phyloP scores from a whole-genome alignment of 2,113 vertebrate species.

The Eira barbara region DNA sequence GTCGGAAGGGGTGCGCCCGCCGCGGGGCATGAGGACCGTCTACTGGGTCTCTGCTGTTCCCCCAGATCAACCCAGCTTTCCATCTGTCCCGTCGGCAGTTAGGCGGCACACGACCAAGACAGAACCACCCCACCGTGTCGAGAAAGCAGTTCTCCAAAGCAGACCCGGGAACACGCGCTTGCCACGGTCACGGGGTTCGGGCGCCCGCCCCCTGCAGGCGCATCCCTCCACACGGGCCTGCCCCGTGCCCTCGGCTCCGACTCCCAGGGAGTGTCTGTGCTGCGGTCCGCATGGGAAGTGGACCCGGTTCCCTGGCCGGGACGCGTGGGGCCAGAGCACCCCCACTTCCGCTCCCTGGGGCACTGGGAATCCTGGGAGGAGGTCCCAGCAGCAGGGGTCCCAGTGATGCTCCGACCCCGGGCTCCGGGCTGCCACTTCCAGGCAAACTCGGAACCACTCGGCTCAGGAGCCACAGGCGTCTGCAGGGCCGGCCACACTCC shows the following conservation, averaged over 20 bases:
- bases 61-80: fast-evolving
- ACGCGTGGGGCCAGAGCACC: fast-evolving
- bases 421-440: fast-evolving
- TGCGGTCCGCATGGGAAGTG: fast-evolving
- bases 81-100: too few relatives aligned
- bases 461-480: fast-evolving
- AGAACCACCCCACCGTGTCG: too few relatives aligned
- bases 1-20: too few relatives aligned
- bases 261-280: fast-evolving
- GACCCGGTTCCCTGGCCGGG: neutral
- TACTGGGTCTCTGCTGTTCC: too few relatives aligned
- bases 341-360: fast-evolving
- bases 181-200: neutral
- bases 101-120: neutral
- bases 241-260: fast-evolving
- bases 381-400: fast-evolving
- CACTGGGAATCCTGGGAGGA: neutral
- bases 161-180: fast-evolving
- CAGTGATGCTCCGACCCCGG: fast-evolving
- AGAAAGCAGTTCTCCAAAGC: neutral
- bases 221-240: fast-evolving
- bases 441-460: fast-evolving
- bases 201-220: neutral
- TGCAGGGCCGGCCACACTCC: neutral
- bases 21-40: neutral